Conservation (phyloP, 2,888 invertebrate species). For the Caenorhabditis imperialis region DNA sequence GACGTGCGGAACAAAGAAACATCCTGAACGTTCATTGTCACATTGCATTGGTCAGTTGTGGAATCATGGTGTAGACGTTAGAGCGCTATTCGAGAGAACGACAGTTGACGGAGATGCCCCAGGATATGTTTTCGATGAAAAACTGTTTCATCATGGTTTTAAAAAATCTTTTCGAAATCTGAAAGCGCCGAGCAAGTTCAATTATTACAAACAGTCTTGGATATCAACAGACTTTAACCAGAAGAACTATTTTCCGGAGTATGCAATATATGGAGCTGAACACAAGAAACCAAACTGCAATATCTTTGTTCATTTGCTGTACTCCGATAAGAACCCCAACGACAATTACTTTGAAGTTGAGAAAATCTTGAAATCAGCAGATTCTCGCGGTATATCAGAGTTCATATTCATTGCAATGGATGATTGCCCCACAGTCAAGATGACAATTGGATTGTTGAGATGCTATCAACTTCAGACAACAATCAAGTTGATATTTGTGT, state of each 20-base stretch:
- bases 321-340: neutral
- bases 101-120: conserved; percentile 41
- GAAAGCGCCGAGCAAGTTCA: neutral
- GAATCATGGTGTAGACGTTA: conserved; percentile 56
- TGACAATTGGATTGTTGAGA: conserved; percentile 29
- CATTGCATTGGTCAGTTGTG: conserved; percentile 59
- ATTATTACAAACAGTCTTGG: neutral
- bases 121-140: conserved; percentile 60
- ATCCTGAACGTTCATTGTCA: conserved; percentile 29
- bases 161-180: too few species aligned
- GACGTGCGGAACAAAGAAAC: conserved; percentile 56
- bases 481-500: conserved; percentile 15
- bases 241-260: too few species aligned
- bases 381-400: too few species aligned
- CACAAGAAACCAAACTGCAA: neutral
- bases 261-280: too few species aligned
- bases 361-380: neutral
- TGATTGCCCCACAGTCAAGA: conserved; percentile 9
- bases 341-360: conserved; percentile 21
- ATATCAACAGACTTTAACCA: neutral
- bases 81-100: neutral
- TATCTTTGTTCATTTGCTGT: neutral
- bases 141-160: too few species aligned
- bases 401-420: conserved; percentile 16
- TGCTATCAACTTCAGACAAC: conserved; percentile 27